These are phyloP conservation scores for Squalus acanthias DNA, from an alignment of 2,797 vertebrate genomes.

Conservation along the genomic window DNA sequence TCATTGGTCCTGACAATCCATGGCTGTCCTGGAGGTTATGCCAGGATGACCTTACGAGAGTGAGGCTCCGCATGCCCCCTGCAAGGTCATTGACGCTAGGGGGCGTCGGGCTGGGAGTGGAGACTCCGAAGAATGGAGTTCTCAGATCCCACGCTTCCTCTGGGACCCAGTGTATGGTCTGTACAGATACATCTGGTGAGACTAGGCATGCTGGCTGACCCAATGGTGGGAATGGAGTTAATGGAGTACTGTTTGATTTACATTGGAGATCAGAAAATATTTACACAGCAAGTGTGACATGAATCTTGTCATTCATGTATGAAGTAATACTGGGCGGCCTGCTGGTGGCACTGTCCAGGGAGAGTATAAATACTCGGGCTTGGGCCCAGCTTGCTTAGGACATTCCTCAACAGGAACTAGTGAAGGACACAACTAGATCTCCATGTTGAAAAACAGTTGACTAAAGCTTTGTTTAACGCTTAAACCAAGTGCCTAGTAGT, in stretches of 20 bases:
- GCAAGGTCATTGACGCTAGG: neutral
- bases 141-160: neutral
- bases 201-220: neutral
- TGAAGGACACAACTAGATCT: no score
- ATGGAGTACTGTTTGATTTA: neutral
- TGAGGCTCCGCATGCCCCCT: neutral
- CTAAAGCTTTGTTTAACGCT: no score
- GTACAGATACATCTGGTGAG: neutral
- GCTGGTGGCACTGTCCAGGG: no score
- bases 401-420: no score
- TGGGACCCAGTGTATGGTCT: neutral
- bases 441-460: no score
- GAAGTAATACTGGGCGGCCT: no score
- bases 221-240: neutral
- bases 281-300: neutral
- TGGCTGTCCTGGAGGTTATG: neutral
- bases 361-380: no score
- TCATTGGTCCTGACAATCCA: neutral
- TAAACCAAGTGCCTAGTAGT: no score
- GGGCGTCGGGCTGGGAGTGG: neutral
- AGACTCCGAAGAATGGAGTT: neutral
- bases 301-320: no score
- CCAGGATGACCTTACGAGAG: neutral
- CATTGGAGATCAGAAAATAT: neutral
- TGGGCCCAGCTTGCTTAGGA: no score